phyloP scores from a whole-genome alignment of 2,888 invertebrate species.

The Acanthosepion esculentum region DNA sequence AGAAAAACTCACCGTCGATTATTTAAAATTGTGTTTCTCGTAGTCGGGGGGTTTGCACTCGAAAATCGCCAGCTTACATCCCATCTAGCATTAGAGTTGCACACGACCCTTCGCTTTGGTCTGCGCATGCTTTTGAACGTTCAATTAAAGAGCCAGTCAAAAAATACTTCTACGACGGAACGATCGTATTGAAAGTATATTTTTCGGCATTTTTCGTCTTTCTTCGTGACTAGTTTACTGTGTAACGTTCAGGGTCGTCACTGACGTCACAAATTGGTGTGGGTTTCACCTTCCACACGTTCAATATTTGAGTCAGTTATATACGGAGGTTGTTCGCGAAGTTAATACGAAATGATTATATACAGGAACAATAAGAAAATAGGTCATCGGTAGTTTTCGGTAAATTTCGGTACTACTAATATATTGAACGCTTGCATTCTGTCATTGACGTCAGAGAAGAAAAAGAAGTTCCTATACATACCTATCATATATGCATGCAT shows the following conservation, averaged over 20 bases:
- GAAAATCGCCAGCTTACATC: conserved; percentile 8
- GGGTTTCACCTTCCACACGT: not conserved
- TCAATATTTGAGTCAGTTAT: not conserved
- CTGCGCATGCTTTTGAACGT: conserved; percentile 33
- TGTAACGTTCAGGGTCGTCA: not conserved
- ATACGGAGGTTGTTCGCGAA: not conserved
- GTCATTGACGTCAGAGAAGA: conserved; percentile 33
- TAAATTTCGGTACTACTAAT: not conserved
- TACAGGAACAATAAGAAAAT: not conserved
- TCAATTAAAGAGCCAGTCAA: not conserved
- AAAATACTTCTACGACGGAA: not conserved
- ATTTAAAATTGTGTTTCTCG: conserved; percentile 33
- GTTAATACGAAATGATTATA: conserved; percentile 1
- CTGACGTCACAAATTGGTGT: conserved; percentile 14
- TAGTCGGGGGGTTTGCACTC: not conserved
- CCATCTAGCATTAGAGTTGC: not conserved
- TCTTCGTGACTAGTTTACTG: not conserved
- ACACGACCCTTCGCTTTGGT: not conserved
- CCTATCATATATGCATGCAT: not conserved
- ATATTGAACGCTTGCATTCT: not conserved
- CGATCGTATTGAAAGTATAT: not conserved
- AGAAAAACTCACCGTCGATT: conserved; percentile 4
- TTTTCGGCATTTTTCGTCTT: not conserved
- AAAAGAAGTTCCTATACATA: conserved; percentile 16
- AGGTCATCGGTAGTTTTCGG: conserved; percentile 14